Percentiles rank a stretch among this genome's conserved stretches.
Evolutionary conservation across 2,888 invertebrate genomes (phyloP).

Genomic region (Lochmaea crataegi): DNA sequence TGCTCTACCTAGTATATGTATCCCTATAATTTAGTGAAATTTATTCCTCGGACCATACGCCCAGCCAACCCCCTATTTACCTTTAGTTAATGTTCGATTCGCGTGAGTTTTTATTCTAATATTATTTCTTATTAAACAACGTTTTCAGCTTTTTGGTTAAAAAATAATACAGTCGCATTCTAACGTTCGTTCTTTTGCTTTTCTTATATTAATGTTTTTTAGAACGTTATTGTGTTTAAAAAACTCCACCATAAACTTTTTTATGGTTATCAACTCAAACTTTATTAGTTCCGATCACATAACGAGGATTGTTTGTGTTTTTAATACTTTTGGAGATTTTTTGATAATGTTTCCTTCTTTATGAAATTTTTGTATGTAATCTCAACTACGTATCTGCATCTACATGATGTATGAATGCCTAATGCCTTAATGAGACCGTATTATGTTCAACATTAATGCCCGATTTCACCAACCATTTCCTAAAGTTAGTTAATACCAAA

Average conservation of each 20-base stretch:
- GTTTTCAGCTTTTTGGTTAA: not conserved
- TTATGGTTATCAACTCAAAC: not conserved
- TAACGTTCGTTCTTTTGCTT: not conserved
- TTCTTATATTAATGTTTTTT: not conserved
- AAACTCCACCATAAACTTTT: not conserved
- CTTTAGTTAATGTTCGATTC: constrained; percentile 49
- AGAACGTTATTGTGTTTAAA: not conserved
- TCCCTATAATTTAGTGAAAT: constrained; percentile 48
- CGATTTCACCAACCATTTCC: too few relatives aligned
- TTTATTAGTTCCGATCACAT: constrained; percentile 26
- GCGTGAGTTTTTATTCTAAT: constrained; percentile 46
- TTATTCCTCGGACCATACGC: constrained; percentile 41
- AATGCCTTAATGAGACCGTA: not conserved
- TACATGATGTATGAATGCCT: not conserved
- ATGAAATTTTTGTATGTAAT: constrained; percentile 6
- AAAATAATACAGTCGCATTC: not conserved
- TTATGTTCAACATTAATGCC: too few relatives aligned
- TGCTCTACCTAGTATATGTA: constrained; percentile 31
- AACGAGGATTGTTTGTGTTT: constrained; percentile 28
- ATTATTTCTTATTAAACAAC: constrained; percentile 41
- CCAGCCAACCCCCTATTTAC: constrained; percentile 47
- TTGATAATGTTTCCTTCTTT: constrained; percentile 22
- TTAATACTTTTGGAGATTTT: constrained; percentile 30
- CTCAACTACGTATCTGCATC: not conserved
- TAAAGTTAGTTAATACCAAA: too few relatives aligned